Percentiles rank a stretch among this genome's conserved stretches.
phyloP scores from a whole-genome alignment of 2,888 invertebrate genomes.

The Amiota communis region DNA sequence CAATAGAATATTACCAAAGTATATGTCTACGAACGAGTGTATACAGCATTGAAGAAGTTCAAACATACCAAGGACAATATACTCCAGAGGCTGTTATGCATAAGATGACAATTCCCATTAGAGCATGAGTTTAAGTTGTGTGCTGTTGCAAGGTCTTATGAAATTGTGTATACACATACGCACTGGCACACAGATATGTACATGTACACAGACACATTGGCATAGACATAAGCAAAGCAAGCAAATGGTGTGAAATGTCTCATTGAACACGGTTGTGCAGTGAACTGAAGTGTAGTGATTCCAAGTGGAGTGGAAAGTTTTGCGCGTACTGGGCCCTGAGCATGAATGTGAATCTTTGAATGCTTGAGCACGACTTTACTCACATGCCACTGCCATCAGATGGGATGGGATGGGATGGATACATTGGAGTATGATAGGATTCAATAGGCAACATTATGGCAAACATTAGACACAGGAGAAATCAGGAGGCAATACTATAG shows the following conservation, averaged over 20 bases:
- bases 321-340: neutral
- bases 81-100: neutral
- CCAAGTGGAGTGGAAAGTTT: constrained; percentile 27
- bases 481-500: too few species aligned
- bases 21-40: neutral
- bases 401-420: neutral
- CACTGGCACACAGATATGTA: neutral
- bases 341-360: neutral
- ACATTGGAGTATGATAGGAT: neutral
- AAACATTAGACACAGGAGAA: neutral
- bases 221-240: neutral
- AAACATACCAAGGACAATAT: neutral
- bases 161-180: neutral
- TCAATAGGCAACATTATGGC: neutral
- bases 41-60: neutral
- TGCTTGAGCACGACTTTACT: constrained; percentile 16
- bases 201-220: neutral
- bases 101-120: neutral
- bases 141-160: constrained; percentile 14
- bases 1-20: neutral
- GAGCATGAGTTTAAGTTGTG: neutral
- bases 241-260: constrained; percentile 64
- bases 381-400: neutral
- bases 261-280: constrained; percentile 54
- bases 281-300: constrained; percentile 34